Evolutionary conservation across 1,140 invertebrate species (phyloP), one percentile per base, ranked within the genome.

Genomic region (Intoshia linei): DNA sequence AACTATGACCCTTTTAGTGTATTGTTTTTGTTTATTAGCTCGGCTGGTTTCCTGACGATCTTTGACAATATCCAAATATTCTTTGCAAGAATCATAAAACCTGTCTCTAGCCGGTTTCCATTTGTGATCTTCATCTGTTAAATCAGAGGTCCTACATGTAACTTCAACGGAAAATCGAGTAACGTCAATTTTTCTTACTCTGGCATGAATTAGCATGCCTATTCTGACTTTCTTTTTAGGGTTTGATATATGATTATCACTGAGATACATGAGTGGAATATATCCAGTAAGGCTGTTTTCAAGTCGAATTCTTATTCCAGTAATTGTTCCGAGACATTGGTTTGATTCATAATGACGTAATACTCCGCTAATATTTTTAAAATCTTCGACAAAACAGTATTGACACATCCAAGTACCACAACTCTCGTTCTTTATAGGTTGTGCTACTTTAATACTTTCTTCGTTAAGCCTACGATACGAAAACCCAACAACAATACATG

Each of bases 321-420:
- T 73, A 1, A 83, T 75, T 56, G 81, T 74, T 0, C 90, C 90
- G 0, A 75, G 79, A 62, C 87, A 98, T 17, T 72, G 69, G 23
- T 73, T 74, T 27, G 76, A 72, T 57, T 92, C 83, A 61, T 92
- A 92, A 59, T 93, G 83, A 61, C 19, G 22, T 42, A 45, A 48
- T 45, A 66, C 75, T 57, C 93, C 79, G 24, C 74, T 77, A 1
- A 92, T 60, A 50, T 92, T 81, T 1, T 74, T 72, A 47, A 92
- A 87, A 51, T 84, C 74, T 54, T 78, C 81, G 48, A 81, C 83
- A 41, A 74, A 59, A 62, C 87, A 98, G 52, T 90, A 90, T 0
- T 81, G 81, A 62, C 87, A 95, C 50, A 81, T 74, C 79, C 81
- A 95, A 4, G 83, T 60, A 3, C 75, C 74, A 23, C 74, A 79